Conservation (phyloP, 1,140 invertebrate species). For the Capitella teleta region DNA sequence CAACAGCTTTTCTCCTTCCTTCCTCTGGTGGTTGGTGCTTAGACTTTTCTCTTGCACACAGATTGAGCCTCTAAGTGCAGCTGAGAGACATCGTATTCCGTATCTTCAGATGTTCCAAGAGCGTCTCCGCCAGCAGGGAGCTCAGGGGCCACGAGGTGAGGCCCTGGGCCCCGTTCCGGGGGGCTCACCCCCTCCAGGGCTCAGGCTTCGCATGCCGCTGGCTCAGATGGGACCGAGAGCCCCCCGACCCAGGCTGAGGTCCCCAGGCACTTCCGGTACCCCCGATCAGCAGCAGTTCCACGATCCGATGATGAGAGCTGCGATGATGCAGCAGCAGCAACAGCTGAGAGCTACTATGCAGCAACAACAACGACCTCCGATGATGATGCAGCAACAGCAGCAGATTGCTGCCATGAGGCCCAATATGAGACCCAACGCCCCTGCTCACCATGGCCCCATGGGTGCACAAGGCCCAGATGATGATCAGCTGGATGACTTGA, state of each 20-base stretch:
- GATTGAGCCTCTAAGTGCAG: too few species aligned
- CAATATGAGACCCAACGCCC: not conserved
- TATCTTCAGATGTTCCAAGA: constrained; percentile 13
- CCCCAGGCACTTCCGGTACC: too few species aligned
- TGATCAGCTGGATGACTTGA: constrained; percentile 13
- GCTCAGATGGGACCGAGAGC: too few species aligned
- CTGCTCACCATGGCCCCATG: not conserved
- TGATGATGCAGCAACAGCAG: not conserved
- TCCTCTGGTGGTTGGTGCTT: not conserved
- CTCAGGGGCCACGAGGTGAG: constrained; percentile 1
- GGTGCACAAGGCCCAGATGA: not conserved
- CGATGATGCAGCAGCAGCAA: too few species aligned
- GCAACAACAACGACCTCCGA: too few species aligned
- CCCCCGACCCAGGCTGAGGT: too few species aligned
- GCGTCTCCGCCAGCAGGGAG: not conserved
- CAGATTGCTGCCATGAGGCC: not conserved
- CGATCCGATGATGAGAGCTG: too few species aligned
- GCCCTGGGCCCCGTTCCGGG: not conserved
- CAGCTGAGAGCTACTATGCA: too few species aligned
- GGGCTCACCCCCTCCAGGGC: not conserved
- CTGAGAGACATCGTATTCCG: constrained; percentile 11
- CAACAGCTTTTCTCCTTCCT: not conserved
- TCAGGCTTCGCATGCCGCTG: too few species aligned
- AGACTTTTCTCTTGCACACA: not conserved
- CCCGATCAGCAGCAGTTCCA: too few species aligned